These are phyloP conservation scores for Leucophora obtusa DNA, from an alignment of 2,888 invertebrate species.

Conservation along the genomic window DNA sequence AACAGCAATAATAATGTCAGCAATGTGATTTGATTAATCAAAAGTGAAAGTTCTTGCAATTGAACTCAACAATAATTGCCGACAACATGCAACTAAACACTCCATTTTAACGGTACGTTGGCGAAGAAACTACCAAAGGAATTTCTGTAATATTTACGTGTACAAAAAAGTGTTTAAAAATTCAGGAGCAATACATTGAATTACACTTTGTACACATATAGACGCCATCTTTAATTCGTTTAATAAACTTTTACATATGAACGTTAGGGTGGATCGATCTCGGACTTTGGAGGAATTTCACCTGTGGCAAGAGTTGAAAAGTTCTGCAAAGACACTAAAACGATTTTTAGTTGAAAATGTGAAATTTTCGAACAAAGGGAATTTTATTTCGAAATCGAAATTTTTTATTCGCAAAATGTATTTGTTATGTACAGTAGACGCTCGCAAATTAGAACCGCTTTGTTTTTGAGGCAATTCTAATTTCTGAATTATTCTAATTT, in stretches of 20 bases:
- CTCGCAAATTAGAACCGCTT: no score
- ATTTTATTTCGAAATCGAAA: no score
- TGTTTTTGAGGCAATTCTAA: no score
- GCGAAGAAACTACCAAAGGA: slow-evolving; percentile 8
- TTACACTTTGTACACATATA: neutral
- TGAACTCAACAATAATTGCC: slow-evolving; percentile 52
- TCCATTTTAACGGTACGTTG: slow-evolving; percentile 16
- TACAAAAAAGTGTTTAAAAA: slow-evolving; percentile 63
- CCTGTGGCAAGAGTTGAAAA: no score
- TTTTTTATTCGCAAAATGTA: no score
- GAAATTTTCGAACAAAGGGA: no score
- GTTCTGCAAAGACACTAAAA: no score
- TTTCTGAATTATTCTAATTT: no score
- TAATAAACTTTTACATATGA: neutral
- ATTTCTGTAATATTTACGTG: slow-evolving; percentile 51
- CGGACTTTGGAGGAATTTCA: no score
- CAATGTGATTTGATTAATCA: slow-evolving; percentile 45
- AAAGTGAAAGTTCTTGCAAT: slow-evolving; percentile 65
- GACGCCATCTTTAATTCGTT: slow-evolving; percentile 39
- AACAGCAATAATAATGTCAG: slow-evolving; percentile 41
- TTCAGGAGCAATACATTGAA: slow-evolving; percentile 49
- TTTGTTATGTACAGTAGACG: no score
- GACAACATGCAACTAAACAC: slow-evolving; percentile 54
- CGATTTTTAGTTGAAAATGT: no score
- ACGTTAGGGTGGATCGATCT: no score